Percentiles rank a stretch among this genome's conserved stretches.
Evolutionary conservation across 2,797 vertebrate genomes (phyloP).

Genomic region (Oreochromis grahami): DNA sequence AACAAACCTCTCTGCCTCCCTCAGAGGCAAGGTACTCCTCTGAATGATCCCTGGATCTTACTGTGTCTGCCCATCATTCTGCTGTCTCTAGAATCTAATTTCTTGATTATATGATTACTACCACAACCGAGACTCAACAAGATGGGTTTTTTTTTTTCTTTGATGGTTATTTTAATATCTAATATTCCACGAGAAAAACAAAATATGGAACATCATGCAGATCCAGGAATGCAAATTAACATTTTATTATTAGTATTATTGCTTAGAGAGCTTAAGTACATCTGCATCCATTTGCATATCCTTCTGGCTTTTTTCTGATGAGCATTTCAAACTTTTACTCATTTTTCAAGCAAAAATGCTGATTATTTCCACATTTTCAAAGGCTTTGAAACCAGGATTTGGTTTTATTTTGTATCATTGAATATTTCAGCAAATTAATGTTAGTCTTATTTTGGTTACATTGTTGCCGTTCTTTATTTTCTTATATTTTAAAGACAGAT

Average conservation of each 20-base stretch:
- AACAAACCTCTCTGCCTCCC: slow-evolving; percentile 1
- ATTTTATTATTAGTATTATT: background rate
- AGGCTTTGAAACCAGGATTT: background rate
- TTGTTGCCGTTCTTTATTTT: background rate
- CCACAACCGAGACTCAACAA: background rate
- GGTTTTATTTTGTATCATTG: background rate
- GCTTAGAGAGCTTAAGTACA: background rate
- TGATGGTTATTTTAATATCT: background rate
- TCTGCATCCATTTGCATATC: background rate
- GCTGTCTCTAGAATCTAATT: background rate
- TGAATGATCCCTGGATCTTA: background rate
- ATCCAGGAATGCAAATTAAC: background rate
- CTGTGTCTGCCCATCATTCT: background rate
- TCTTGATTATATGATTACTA: background rate
- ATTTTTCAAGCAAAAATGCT: background rate
- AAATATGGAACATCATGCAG: background rate
- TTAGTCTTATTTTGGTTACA: background rate
- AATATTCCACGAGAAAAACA: background rate
- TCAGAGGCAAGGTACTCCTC: background rate
- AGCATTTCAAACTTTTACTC: background rate
- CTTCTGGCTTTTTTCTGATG: background rate
- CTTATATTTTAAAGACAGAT: background rate
- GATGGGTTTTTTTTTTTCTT: background rate
- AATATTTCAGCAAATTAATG: background rate
- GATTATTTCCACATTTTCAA: background rate